Evolutionary conservation across 2,888 invertebrate genomes (phyloP), one percentile per base, ranked within the genome.

Genomic region (Drosophila birchii): DNA sequence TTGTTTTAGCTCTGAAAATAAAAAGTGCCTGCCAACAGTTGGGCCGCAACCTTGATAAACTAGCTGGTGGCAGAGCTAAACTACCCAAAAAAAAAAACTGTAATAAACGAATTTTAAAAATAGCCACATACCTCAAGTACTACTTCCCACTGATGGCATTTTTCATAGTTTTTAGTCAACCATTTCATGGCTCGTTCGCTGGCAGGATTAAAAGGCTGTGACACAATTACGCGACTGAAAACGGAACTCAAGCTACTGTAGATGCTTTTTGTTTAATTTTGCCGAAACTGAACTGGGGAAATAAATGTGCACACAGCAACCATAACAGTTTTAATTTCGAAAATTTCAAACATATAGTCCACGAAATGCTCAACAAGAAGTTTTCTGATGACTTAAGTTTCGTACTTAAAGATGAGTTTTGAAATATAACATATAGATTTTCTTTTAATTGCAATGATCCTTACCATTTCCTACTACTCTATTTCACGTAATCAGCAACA

Each of bases 1-100:
- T 84, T 81, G 77, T 81, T 84, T 77, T 77, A 43, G 44, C 53
- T 41, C 20, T 36, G 39, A 43, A 23, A 44, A 44, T 34, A 39
- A 34, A 59, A 55, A 36, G 67, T 23, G 54, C 51, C 41, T n/a
- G n/a, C 32, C n/a, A 57, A 49, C 59, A 41, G 59, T 64, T 64
- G 26, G 20, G 12, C 56, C 12, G 16, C 39, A 60, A 11, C 59
- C 60, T 59, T 59, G 60, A 18, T n/a, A 14, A 34, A 61, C 60
- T 61, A 61, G 41, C 41, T 18, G 41, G 8, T 23, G 38, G 32
- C 14, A 41, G 20, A 36, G 26, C 16, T 32, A 45, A 56, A 58
- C 61, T 43, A n/a, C 41, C 26, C n/a, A 5, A 43, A 39, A 41
- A 43, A 5, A 43, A 39, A 41, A 43, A 43, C 57, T 44, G 16